phyloP scores from a whole-genome alignment of 1,140 invertebrate genomes.

The Papilio helenus region DNA sequence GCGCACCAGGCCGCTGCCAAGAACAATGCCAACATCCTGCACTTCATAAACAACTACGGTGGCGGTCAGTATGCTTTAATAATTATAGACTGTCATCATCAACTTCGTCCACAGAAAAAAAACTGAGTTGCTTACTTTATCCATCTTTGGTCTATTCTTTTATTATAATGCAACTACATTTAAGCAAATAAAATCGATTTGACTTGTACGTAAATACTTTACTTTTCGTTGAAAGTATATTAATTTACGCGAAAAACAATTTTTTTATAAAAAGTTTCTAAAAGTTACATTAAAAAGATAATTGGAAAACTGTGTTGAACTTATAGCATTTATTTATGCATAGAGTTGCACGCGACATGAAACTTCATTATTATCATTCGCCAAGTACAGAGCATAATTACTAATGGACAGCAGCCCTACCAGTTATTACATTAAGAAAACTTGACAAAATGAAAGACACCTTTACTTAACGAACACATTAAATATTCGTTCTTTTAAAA shows the following conservation, averaged over 20 bases:
- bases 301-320: constrained; percentile 34
- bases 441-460: neutral
- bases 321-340: constrained; percentile 25
- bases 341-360: constrained; percentile 23
- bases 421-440: neutral
- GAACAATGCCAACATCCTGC: constrained; percentile 89
- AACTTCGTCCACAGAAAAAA: no score
- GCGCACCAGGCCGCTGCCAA: constrained; percentile 91
- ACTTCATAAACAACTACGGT: constrained; percentile 88
- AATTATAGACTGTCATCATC: neutral
- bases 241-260: neutral
- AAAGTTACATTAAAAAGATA: constrained; percentile 34
- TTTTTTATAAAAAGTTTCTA: constrained; percentile 3
- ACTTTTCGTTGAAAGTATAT: neutral
- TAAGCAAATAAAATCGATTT: neutral
- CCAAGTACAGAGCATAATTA: neutral
- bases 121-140: no score
- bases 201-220: neutral
- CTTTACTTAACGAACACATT: neutral
- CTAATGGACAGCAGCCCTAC: neutral
- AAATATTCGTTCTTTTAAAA: neutral
- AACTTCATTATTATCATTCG: constrained; percentile 4
- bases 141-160: no score
- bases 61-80: constrained; percentile 84
- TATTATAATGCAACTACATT: no score